Evolutionary conservation across 30 jellyfish, hydroid and myxozoan species (phyloP), one percentile per base, ranked within the genome.

Genomic region (Cassiopea xamachana): DNA sequence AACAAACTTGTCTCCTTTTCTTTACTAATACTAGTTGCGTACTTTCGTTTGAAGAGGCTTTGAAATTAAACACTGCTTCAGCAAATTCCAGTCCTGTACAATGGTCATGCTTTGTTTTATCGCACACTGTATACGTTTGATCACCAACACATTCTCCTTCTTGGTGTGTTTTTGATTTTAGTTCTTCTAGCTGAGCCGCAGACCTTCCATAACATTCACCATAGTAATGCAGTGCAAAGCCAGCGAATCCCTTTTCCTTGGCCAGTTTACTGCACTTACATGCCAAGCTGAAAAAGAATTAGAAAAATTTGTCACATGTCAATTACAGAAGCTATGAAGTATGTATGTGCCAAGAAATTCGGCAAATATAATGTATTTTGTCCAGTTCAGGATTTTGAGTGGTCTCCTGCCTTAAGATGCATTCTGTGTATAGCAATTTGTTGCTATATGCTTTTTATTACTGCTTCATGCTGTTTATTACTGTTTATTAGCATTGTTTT

Each of bases 171-270:
- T 55, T 70, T 1, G 1, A 43, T 8, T 2, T 62, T 16, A 77
- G 69, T 43, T 27, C 77, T 1, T 62, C 49, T 46, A 61, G 89
- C 2, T 79, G 70, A 1, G 13, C 69, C n/a, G 64, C 1, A 1
- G 85, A 51, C 67, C 69, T 75, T n/a, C 93, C 94, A 46, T 64
- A 87, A 50, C 89, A 76, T 87, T 79, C 89, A 1, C 89, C 89
- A 50, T 67, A 87, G 78, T 46, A 75, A 72, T 69, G 85, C 69
- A 68, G 18, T 9, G 90, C 89, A 48, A 76, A 87, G 14, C 79
- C 89, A 49, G 51, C 76, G 17, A 5, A 85, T 17, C 80, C 79
- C 0, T 14, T 16, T 46, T 7, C 87, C 46, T 73, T 85, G 7
- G 89, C 94, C 44, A 43, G 51, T 48, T 77, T n/a, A 6, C 90